Percentiles rank a stretch among this genome's conserved stretches.
These are phyloP conservation scores for Pelochelys cantorii DNA, from an alignment of 2,797 vertebrate species.

Conservation along the genomic window DNA sequence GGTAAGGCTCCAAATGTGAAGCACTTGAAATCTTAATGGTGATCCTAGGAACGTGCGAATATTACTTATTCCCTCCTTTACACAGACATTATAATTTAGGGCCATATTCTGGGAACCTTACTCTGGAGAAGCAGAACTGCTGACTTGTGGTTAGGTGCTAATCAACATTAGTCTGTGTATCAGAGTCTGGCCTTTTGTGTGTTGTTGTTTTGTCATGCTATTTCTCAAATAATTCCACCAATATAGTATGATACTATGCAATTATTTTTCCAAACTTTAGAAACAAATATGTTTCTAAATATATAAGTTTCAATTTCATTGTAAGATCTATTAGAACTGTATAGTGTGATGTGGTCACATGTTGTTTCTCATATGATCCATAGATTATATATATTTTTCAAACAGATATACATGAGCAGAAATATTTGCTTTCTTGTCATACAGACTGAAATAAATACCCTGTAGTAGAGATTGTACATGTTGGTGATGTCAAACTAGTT, in stretches of 20 bases:
- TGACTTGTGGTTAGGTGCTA: neutral
- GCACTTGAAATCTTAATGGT: neutral
- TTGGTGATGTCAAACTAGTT: accelerated
- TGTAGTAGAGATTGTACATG: neutral
- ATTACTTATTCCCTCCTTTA: neutral
- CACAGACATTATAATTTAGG: neutral
- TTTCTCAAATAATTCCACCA: neutral
- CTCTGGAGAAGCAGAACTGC: neutral
- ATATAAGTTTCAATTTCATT: neutral
- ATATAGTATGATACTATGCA: neutral
- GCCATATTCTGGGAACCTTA: neutral
- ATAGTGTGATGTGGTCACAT: neutral
- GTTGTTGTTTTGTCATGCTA: neutral
- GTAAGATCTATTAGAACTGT: neutral
- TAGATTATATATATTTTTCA: neutral
- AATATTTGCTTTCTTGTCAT: neutral
- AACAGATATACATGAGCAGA: neutral
- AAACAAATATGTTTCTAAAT: neutral
- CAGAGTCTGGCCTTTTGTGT: neutral
- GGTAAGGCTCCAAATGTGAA: neutral
- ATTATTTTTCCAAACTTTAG: neutral
- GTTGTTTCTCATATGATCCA: neutral
- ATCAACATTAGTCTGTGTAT: neutral
- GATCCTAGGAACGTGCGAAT: neutral
- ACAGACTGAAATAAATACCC: neutral